These are phyloP conservation scores for Eremophila alpestris DNA, from an alignment of 2,797 vertebrate species.

Conservation along the genomic window DNA sequence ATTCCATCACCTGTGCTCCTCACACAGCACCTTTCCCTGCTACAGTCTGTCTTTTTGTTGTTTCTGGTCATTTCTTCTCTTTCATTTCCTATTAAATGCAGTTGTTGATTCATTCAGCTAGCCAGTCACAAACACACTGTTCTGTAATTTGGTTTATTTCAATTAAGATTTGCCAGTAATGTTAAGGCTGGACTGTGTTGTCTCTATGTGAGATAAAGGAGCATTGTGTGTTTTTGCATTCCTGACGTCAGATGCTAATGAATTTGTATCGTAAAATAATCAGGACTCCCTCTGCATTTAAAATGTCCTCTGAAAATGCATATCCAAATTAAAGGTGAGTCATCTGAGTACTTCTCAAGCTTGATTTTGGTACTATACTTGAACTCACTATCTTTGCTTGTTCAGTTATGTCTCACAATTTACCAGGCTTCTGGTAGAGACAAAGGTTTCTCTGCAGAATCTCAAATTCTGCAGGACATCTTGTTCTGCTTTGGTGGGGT, in stretches of 20 bases:
- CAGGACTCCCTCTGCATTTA: neutral
- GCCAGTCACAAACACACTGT: neutral
- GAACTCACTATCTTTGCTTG: neutral
- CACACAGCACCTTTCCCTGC: neutral
- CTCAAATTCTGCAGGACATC: neutral
- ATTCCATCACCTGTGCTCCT: neutral
- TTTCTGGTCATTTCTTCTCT: neutral
- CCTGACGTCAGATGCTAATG: neutral
- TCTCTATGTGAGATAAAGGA: neutral
- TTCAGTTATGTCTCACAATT: neutral
- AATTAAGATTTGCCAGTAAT: neutral
- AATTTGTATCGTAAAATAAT: fast-evolving
- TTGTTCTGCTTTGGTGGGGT: fast-evolving
- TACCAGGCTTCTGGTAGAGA: neutral
- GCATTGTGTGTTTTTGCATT: neutral
- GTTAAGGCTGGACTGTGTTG: neutral
- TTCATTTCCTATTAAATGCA: neutral
- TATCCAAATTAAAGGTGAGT: neutral
- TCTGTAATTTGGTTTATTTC: neutral
- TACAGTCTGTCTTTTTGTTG: neutral
- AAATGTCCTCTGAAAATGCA: neutral
- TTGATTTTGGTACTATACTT: neutral
- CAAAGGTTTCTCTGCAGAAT: neutral
- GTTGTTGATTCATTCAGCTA: neutral
- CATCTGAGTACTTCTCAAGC: neutral